Base-by-base conservation (phyloP, 2,888 invertebrate genomes). In the Junonia oenone region DNA sequence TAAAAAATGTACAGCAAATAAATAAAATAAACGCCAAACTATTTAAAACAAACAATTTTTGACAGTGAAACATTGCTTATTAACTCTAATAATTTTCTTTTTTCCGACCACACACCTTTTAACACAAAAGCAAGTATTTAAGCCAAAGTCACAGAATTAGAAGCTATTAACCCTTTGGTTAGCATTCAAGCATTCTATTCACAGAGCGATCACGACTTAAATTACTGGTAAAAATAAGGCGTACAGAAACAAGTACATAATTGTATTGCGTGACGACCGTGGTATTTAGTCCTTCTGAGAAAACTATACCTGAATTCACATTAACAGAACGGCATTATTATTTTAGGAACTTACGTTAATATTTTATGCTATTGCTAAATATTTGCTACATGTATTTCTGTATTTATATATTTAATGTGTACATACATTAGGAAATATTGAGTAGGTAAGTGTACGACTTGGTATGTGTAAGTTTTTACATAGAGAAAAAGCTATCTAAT, bases 231-330 rank as follows among this genome's bases (percentile, higher is more conserved):
- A n/a, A 40, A 14, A 11, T 17, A 9, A 17, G n/a, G n/a, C n/a
- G n/a, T n/a, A n/a, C 0, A 33, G n/a, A 33, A 33, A 38, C 19
- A 40, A 19, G 11, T 40, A 40, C 19, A 19, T 19, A 40, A 40
- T 40, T 37, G 27, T 37, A 35, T 49, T 47, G 11, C 47, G 6
- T 33, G 22, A 45, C 17, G 37, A 45, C 43, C 37, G 15, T 22
- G 38, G 31, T 38, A 54, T 46, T 53, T 15, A 40, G 31, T 54
- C 53, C 33, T 54, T 54, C 53, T 47, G 40, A 38, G 53, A 54
- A 48, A 48, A 40, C 8, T 26, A 13, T 46, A 53, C 46, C 38
- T 52, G 52, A 52, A 26, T 29, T 37, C n/a, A 47, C 31, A 29
- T 22, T 13, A n/a, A 8, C 15, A 43, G 22, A 22, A 43, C 2